Percentiles rank a stretch among this genome's conserved stretches.
phyloP scores from a whole-genome alignment of 2,113 vertebrate genomes.

The Cercocebus atys region DNA sequence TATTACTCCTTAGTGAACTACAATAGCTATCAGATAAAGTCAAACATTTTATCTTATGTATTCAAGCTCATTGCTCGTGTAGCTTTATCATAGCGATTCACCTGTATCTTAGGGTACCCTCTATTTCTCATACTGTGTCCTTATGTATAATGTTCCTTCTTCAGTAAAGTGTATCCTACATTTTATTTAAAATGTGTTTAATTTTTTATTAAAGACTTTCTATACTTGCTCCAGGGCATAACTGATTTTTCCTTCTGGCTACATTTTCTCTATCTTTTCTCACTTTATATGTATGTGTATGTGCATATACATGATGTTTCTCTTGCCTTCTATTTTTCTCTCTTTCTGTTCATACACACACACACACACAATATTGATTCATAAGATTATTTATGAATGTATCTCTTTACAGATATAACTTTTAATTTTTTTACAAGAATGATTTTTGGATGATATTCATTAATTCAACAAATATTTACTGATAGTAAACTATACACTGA shows the following conservation, averaged over 20 bases:
- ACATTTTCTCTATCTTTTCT: not conserved
- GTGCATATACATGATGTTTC: not conserved
- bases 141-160: not conserved
- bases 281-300: not conserved
- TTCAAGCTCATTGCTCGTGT: not conserved
- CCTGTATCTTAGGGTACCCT: not conserved
- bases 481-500: not conserved
- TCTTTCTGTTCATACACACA: not conserved
- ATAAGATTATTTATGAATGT: not conserved
- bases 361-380: not conserved
- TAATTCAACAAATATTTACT: not conserved
- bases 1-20: not conserved
- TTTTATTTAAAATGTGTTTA: not conserved
- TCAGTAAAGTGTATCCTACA: not conserved
- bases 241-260: not conserved
- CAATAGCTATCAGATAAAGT: not conserved
- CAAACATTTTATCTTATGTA: not conserved
- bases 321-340: not conserved
- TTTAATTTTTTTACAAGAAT: not conserved
- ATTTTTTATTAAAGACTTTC: not conserved
- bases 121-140: not conserved
- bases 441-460: not conserved
- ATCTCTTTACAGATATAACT: not conserved
- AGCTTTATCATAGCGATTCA: not conserved
- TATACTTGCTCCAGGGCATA: not conserved